Evolutionary conservation across 2,113 vertebrate species (phyloP), one percentile per base, ranked within the genome.

Genomic region (Promerops cafer): DNA sequence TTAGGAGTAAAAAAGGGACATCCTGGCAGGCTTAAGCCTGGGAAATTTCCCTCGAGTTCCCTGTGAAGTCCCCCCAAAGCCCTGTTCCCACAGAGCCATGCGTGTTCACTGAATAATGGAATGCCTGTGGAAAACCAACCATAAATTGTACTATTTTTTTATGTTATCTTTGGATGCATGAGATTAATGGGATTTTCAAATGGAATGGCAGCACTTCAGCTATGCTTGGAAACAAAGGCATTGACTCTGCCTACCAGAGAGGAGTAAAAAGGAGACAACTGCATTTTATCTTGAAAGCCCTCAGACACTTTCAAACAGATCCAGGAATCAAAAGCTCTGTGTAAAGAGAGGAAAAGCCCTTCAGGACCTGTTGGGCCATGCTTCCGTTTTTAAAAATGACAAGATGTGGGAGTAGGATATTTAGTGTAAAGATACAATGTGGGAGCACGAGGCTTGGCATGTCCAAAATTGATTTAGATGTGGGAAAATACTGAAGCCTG

Each of bases 211-310:
- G 85, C 10, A 69, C 87, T 92, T 91, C 50, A 66, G 90, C 65
- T 40, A 11, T 6, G 20, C 60, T 42, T 70, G 85, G 88, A 96
- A 94, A 93, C 82, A 96, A 93, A 90, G 70, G 78, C 82, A 75
- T 82, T 85, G 65, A 30, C 78, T 87, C 50, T 12, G 37, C 35
- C 72, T 81, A 77, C 82, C 40, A 59, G 0, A 78, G 65, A 90
- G 82, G 65, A 94, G 65, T 59, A 64, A 93, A 94, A 87, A 74
- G 70, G 65, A 87, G 74, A 81, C 74, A 88, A 84, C 33, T 24
- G 54, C 22, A 47, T 94, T 94, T 94, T 21, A 93, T 92, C 96
- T 92, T 93, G 85, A 93, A 94, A 96, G 85, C 74, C 39, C 53
- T 93, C 82, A 57, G 35, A 69, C 30, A 28, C 64, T 78, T 93